phyloP scores from a whole-genome alignment of 2,888 invertebrate species.

The Petrolisthes manimaculis region DNA sequence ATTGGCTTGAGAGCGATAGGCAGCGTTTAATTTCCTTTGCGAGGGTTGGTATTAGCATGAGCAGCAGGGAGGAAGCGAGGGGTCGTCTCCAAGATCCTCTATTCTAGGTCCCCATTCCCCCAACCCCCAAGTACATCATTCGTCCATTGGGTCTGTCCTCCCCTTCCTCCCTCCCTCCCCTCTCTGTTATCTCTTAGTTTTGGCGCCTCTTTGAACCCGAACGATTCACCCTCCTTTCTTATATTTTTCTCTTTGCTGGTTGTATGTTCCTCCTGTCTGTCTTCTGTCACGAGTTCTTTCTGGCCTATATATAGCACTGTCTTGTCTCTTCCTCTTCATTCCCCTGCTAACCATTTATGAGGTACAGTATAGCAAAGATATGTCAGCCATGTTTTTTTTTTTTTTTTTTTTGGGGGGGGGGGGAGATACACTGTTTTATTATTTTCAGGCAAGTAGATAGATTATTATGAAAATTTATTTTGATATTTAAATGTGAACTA shows the following conservation, averaged over 20 bases:
- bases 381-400: background rate
- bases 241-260: background rate
- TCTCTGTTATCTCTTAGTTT: background rate
- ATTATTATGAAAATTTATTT: no score
- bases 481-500: no score
- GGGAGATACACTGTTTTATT: no score
- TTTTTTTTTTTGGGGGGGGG: no score
- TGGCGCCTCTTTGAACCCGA: background rate
- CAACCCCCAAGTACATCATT: background rate
- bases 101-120: background rate
- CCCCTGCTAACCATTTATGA: background rate
- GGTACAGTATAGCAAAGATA: background rate
- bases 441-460: no score
- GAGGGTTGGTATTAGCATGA: slow-evolving; percentile 48
- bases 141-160: background rate
- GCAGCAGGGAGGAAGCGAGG: slow-evolving; percentile 4
- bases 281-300: background rate
- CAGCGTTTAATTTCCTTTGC: slow-evolving; percentile 53
- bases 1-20: slow-evolving; percentile 46
- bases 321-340: slow-evolving; percentile 1
- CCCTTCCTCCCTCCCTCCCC: background rate
- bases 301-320: slow-evolving; percentile 5
- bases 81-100: background rate
- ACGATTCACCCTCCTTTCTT: background rate
- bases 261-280: background rate